These are phyloP conservation scores for Tenebrio molitor DNA, from an alignment of 1,140 invertebrate genomes.

Conservation along the genomic window DNA sequence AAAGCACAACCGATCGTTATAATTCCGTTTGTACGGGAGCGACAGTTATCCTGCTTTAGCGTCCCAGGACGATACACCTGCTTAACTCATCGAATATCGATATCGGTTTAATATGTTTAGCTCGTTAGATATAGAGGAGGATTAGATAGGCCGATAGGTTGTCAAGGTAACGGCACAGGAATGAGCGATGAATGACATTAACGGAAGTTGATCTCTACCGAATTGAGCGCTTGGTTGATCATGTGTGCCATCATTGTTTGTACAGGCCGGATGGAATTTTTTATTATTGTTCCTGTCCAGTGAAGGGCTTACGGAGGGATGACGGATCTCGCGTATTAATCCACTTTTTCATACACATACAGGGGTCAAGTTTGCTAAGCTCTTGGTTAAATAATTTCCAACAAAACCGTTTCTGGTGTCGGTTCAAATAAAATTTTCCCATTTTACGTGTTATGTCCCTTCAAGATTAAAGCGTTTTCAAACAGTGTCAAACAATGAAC, in stretches of 20 bases:
- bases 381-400: slow-evolving; percentile 20
- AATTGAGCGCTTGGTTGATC: slow-evolving; percentile 58
- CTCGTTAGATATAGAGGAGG: slow-evolving; percentile 38
- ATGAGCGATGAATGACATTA: slow-evolving; percentile 48
- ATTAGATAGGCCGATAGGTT: slow-evolving; percentile 47
- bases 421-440: neutral
- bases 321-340: slow-evolving; percentile 35
- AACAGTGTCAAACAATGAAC: too few species aligned
- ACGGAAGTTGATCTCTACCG: slow-evolving; percentile 58
- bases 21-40: slow-evolving; percentile 25
- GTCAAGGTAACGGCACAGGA: slow-evolving; percentile 50
- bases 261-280: slow-evolving; percentile 59
- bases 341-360: slow-evolving; percentile 25
- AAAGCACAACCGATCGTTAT: neutral
- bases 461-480: neutral
- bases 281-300: slow-evolving; percentile 49
- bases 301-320: slow-evolving; percentile 31
- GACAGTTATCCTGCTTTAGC: slow-evolving; percentile 30
- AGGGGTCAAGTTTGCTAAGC: slow-evolving; percentile 22
- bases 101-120: slow-evolving; percentile 44
- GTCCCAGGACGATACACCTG: slow-evolving; percentile 34
- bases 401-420: neutral
- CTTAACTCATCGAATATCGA: slow-evolving; percentile 45
- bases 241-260: slow-evolving; percentile 59
- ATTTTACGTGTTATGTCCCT: neutral